A percentile compares a stretch with the other conserved stretches of the same genome.
phyloP scores from a whole-genome alignment of 1,140 invertebrate species.

The Telenomus remus region DNA sequence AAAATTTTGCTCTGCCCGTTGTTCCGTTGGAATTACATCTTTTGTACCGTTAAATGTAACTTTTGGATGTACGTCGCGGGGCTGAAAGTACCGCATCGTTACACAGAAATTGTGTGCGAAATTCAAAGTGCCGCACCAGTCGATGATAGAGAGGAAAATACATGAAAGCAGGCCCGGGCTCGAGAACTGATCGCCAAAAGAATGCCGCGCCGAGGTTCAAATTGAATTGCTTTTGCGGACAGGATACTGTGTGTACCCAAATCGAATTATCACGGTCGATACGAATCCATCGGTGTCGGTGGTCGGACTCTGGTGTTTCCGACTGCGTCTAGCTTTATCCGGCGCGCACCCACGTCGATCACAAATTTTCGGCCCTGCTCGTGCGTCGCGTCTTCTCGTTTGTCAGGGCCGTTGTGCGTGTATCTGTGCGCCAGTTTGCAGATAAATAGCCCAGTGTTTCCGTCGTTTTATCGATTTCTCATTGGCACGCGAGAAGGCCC shows the following conservation, averaged over 20 bases:
- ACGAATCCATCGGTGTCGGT: constrained; percentile 50
- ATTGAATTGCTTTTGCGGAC: constrained; percentile 56
- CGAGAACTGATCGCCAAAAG: constrained; percentile 34
- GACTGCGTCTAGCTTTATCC: constrained; percentile 24
- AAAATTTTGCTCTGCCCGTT: background rate
- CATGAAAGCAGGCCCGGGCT: constrained; percentile 6
- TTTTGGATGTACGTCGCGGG: background rate
- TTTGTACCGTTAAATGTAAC: background rate
- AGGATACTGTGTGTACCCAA: constrained; percentile 41
- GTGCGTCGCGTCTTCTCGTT: constrained; percentile 26
- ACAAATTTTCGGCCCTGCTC: background rate
- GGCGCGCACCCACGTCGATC: constrained; percentile 4
- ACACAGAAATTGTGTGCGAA: too few relatives aligned
- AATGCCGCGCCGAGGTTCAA: constrained; percentile 22
- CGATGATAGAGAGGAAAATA: constrained; percentile 14
- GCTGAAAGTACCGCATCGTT: too few relatives aligned
- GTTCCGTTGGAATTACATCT: too few relatives aligned
- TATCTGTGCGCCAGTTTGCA: constrained; percentile 25
- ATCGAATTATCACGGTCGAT: constrained; percentile 61
- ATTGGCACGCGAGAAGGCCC: constrained; percentile 42
- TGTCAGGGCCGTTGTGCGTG: constrained; percentile 20
- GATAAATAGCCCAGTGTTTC: constrained; percentile 45
- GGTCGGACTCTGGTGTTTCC: constrained; percentile 15
- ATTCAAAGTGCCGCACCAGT: background rate
- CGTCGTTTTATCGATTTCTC: constrained; percentile 51